phyloP scores from a whole-genome alignment of 1,140 invertebrate species.

The Zaprionus gabonicus region DNA sequence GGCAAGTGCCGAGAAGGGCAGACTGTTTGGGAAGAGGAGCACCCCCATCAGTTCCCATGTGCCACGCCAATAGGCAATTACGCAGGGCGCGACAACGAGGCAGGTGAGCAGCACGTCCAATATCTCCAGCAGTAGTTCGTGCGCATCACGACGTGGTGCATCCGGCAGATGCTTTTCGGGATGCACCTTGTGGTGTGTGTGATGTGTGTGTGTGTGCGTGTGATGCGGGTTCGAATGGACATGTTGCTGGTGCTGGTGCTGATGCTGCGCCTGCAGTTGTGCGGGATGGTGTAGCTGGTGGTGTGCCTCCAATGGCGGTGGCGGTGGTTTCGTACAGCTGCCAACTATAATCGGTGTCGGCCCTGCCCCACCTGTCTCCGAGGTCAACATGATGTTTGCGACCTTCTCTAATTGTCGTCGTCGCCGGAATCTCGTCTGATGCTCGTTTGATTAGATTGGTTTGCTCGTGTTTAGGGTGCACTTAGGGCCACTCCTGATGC shows the following conservation, averaged over 20 bases:
- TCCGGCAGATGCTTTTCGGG: conserved; percentile 79
- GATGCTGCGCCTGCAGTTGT: conserved; percentile 42
- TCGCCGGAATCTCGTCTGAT: background rate
- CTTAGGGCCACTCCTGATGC: conserved; percentile 38
- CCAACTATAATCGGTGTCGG: conserved; percentile 53
- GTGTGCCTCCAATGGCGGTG: conserved; percentile 40
- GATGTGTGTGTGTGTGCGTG: conserved; percentile 29
- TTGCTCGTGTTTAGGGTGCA: conserved; percentile 28
- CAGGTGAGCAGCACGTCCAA: conserved; percentile 90
- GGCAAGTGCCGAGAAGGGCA: conserved; percentile 87
- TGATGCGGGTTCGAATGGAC: conserved; percentile 22
- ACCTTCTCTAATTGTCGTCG: background rate
- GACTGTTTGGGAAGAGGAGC: conserved; percentile 88
- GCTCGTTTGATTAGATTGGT: background rate
- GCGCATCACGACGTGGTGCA: conserved; percentile 71
- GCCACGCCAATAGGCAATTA: conserved; percentile 94
- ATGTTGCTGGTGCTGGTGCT: conserved; percentile 42
- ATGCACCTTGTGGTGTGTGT: conserved; percentile 18
- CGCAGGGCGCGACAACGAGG: conserved; percentile 90
- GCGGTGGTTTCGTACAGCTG: conserved; percentile 30
- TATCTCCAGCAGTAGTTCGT: conserved; percentile 87
- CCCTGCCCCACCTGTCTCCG: conserved; percentile 48
- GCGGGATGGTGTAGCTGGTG: conserved; percentile 37
- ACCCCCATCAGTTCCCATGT: conserved; percentile 92
- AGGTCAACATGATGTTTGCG: conserved; percentile 47